Evolutionary conservation across 2,113 vertebrate genomes (phyloP), one percentile per base, ranked within the genome.

Genomic region (Stictonetta naevosa): DNA sequence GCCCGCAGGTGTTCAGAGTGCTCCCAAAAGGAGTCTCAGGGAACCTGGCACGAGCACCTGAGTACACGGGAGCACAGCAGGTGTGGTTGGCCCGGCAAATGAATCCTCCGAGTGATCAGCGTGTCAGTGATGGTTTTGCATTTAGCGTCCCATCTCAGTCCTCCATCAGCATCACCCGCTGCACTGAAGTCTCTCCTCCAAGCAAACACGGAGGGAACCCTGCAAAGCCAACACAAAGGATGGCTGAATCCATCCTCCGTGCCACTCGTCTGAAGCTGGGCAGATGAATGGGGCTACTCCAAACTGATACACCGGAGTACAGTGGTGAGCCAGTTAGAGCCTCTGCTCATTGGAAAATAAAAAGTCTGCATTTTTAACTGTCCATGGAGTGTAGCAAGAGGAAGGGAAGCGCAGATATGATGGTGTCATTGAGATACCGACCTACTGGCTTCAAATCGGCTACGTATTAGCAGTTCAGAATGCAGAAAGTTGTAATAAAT

Each of bases 21-120:
- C 14, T 93, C 46, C 34, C 4, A 3, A 2, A 6, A 36, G 31
- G 28, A 38, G 44, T 55, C 50, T 55, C 38, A 59, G 34, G 31
- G 44, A 76, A 62, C 16, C 33, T 52, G 67, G 33, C 29, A 67
- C n/a, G 21, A 67, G 31, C 13, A 26, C 11, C 26, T 42, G 11
- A 28, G 9, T 25, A 31, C 59, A 56, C 0, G 3, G 81, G 38
- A 82, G 13, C 38, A 68, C 28, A 34, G 40, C 33, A 56, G 62
- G 31, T 3, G 1, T 16, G 34, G 60, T 4, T 5, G 1, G 33
- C 76, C 13, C 1, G 18, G 56, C n/a, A 56, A 33, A 3, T 0
- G 0, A 75, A 63, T 42, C 34, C 48, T 71, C 8, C 0, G 0
- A 11, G 55, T 22, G 59, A 33, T 14, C 22, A 71, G 58, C 26